A percentile compares a stretch with the other conserved stretches of the same genome.
These are phyloP conservation scores for Dorcus hopei DNA, from an alignment of 2,888 invertebrate species.

Conservation along the genomic window DNA sequence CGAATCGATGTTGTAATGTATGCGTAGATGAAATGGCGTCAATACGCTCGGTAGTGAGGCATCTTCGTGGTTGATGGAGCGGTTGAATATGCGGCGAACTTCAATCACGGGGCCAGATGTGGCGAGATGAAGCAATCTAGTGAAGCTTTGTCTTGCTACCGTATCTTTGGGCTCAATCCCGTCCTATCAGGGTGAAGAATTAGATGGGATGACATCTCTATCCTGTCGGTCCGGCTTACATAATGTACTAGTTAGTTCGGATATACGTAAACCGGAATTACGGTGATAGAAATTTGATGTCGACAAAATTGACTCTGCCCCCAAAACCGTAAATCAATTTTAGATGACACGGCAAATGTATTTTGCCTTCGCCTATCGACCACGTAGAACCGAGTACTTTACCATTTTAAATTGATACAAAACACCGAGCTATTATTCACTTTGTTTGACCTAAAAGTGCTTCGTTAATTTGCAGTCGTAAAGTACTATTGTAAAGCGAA, in stretches of 20 bases:
- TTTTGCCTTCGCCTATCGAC: neutral
- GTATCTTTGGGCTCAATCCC: constrained; percentile 3
- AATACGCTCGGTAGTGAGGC: neutral
- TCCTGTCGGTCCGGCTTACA: constrained; percentile 8
- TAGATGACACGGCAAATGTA: constrained; percentile 9
- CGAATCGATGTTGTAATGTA: constrained; percentile 1
- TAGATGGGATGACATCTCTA: constrained; percentile 14
- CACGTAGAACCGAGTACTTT: neutral
- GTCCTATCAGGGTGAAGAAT: constrained; percentile 13
- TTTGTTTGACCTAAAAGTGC: too few species aligned
- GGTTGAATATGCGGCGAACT: constrained; percentile 21
- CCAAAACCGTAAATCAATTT: constrained; percentile 11
- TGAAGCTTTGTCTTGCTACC: constrained; percentile 12
- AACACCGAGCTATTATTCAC: too few species aligned
- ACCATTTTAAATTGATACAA: too few species aligned
- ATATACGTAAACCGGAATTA: constrained; percentile 13
- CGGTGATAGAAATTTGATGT: constrained; percentile 16
- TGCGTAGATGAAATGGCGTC: neutral
- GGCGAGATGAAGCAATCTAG: constrained; percentile 20
- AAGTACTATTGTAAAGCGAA: too few species aligned
- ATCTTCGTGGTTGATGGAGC: constrained; percentile 21
- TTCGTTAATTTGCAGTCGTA: too few species aligned
- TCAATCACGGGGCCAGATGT: constrained; percentile 21
- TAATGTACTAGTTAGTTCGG: constrained; percentile 17
- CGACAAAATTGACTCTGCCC: constrained; percentile 10